Percentiles rank a stretch among this genome's conserved stretches.
phyloP scores from a whole-genome alignment of 2,113 vertebrate species.

The Amblyopsis rosae region DNA sequence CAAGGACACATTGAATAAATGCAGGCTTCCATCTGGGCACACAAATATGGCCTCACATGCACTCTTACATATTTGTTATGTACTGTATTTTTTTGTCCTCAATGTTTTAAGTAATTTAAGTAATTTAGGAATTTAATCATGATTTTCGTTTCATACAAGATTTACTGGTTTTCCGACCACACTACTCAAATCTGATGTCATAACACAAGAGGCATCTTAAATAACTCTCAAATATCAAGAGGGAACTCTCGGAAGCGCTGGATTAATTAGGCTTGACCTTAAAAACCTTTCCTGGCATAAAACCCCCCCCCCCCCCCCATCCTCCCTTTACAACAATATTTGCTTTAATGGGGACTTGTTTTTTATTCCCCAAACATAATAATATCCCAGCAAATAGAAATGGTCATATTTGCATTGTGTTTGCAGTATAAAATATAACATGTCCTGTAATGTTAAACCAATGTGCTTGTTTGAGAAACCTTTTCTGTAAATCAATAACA shows the following conservation, averaged over 20 bases:
- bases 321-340: too few species aligned
- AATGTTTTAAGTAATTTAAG: not conserved
- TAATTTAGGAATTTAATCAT: slow-evolving; percentile 5
- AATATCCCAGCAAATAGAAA: not conserved
- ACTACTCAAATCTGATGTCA: not conserved
- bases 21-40: slow-evolving; percentile 39
- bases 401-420: not conserved
- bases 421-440: too few species aligned
- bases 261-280: too few species aligned
- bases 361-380: too few species aligned
- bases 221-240: too few species aligned
- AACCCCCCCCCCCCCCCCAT: too few species aligned
- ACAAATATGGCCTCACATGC: slow-evolving; percentile 17
- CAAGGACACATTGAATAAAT: slow-evolving; percentile 41
- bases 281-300: too few species aligned
- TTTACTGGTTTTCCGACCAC: not conserved
- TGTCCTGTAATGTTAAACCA: too few species aligned
- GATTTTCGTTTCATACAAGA: not conserved
- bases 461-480: slow-evolving; percentile 17
- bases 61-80: not conserved
- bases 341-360: too few species aligned
- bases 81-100: too few species aligned
- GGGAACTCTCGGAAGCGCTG: too few species aligned
- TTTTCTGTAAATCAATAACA: not conserved
- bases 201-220: not conserved